Percentiles rank a stretch among this genome's conserved stretches.
Conservation (phyloP, 2,113 vertebrate genomes). For the Delphinapterus leucas region DNA sequence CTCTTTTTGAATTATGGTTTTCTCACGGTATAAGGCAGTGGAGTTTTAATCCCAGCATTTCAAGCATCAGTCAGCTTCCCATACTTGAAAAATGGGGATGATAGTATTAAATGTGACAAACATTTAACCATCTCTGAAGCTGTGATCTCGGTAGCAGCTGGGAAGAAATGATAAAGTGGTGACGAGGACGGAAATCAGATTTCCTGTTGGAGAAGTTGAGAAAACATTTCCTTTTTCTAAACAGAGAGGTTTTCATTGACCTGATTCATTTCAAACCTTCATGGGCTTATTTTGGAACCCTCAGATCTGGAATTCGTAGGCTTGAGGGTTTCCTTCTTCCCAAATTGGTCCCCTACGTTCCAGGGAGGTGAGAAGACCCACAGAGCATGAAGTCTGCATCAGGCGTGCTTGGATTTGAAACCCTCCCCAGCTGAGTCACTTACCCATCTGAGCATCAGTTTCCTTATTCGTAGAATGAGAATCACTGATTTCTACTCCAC, state of each 20-base stretch:
- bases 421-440: accelerated
- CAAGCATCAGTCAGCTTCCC: background rate
- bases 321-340: background rate
- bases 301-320: background rate
- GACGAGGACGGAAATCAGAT: background rate
- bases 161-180: constrained; percentile 43
- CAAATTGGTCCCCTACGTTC: background rate
- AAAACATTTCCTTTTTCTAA: constrained; percentile 53
- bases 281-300: background rate
- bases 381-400: accelerated
- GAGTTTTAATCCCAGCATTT: background rate
- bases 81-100: constrained; percentile 42
- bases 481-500: accelerated
- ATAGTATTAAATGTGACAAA: constrained; percentile 32
- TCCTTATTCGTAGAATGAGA: background rate
- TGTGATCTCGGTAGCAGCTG: constrained; percentile 12
- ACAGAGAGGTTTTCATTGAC: background rate
- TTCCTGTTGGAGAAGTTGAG: constrained; percentile 18
- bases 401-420: background rate
- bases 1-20: too few species aligned
- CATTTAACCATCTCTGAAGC: background rate
- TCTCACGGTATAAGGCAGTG: background rate
- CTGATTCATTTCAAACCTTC: background rate
- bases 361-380: background rate
- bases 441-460: background rate